A percentile compares a stretch with the other conserved stretches of the same genome.
These are phyloP conservation scores for Parochlus steinenii DNA, from an alignment of 2,888 invertebrate genomes.

Conservation along the genomic window DNA sequence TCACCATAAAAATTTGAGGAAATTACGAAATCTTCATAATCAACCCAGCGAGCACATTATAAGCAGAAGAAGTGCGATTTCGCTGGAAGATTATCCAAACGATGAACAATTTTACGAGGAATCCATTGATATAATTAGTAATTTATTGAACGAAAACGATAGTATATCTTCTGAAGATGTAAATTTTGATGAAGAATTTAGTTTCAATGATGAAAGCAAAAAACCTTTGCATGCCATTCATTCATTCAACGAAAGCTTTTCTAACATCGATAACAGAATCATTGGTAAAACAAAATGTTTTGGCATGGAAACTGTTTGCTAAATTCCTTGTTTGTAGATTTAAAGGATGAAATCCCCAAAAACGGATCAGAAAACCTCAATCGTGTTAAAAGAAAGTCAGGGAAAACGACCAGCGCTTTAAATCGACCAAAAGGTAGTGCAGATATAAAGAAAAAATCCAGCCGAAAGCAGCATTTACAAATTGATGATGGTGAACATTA, in stretches of 20 bases:
- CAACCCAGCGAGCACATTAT: neutral
- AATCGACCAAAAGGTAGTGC: constrained; percentile 31
- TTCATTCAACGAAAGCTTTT: neutral
- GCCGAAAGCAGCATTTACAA: constrained; percentile 5
- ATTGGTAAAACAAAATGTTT: constrained; percentile 17
- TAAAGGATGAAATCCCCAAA: neutral
- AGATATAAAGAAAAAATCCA: constrained; percentile 4
- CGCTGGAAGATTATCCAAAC: constrained; percentile 4
- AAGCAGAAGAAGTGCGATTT: constrained; percentile 3
- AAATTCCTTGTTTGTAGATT: too few relatives aligned
- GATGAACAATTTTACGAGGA: constrained; percentile 9
- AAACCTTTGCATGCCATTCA: neutral
- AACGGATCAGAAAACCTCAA: neutral
- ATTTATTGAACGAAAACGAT: constrained; percentile 11
- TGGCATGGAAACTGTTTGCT: too few relatives aligned
- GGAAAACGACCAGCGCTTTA: constrained; percentile 31
- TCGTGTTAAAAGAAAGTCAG: too few relatives aligned
- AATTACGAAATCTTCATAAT: too few relatives aligned
- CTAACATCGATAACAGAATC: neutral
- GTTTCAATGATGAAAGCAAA: neutral
- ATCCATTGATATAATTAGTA: constrained; percentile 7
- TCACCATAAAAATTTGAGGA: constrained; percentile 9
- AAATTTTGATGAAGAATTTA: neutral
- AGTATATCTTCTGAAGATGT: constrained; percentile 1
- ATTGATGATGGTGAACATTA: constrained; percentile 8